These are phyloP conservation scores for Bombus superbus DNA, from an alignment of 1,140 invertebrate genomes.

Conservation along the genomic window DNA sequence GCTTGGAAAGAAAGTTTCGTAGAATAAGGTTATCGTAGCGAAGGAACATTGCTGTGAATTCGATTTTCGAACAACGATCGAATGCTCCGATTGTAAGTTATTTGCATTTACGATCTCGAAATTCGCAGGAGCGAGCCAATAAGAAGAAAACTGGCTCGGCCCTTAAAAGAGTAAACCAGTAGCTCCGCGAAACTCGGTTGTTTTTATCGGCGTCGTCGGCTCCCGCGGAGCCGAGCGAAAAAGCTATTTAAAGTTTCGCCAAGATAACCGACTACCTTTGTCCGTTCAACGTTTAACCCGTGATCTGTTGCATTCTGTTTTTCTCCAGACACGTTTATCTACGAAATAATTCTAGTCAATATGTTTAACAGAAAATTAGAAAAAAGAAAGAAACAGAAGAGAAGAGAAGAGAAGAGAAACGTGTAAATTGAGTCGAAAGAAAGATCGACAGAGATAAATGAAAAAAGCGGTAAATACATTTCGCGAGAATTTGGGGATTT, in stretches of 20 bases:
- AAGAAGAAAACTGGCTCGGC: background rate
- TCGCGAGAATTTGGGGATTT: background rate
- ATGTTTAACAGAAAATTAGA: too few relatives aligned
- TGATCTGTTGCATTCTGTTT: slow-evolving; percentile 1
- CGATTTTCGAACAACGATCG: slow-evolving; percentile 10
- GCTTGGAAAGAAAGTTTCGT: background rate
- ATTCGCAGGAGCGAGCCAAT: background rate
- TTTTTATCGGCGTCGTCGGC: slow-evolving; percentile 17
- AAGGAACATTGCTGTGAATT: background rate
- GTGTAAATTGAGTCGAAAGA: background rate
- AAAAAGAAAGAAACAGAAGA: too few relatives aligned
- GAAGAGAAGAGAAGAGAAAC: background rate
- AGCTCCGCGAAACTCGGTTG: slow-evolving; percentile 19
- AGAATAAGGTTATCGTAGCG: background rate
- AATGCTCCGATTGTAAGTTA: background rate
- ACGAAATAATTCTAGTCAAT: background rate
- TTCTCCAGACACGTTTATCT: background rate
- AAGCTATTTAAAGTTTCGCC: slow-evolving; percentile 48
- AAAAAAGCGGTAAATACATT: background rate
- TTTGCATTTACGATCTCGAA: slow-evolving; percentile 32
- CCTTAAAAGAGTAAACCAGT: slow-evolving; percentile 4
- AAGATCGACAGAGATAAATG: too few relatives aligned
- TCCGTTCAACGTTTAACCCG: background rate
- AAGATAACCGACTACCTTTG: slow-evolving; percentile 19
- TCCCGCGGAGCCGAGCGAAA: background rate